Base-by-base conservation (phyloP, 2,888 invertebrate genomes). In the Liodrosophila aerea region DNA sequence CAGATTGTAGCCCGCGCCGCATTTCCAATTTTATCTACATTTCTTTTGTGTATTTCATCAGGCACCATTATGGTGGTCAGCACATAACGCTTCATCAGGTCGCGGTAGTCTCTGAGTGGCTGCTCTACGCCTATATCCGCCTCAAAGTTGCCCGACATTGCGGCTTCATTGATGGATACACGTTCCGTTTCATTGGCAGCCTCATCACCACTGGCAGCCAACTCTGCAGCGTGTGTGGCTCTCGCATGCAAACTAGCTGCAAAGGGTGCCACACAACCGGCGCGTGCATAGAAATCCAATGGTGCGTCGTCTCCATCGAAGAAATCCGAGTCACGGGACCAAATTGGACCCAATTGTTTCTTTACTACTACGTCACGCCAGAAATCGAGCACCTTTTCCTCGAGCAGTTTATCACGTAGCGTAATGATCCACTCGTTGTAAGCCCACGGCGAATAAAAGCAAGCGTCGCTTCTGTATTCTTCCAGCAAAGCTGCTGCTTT, bases 361-460 rank as follows among this genome's bases (percentile, higher is more conserved):
- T 68, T 54, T 0, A 87, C 81, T 22, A 88, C 46, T 0, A 68
- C 61, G 3, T 84, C 59, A 0, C 76, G 64, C 88, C 88, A 88
- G 22, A 89, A 83, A 12, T 82, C 74, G 4, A 82, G 16, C n/a
- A 82, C 60, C 9, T 84, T 47, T 0, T 69, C 53, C 33, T 69
- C 63, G 1, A 88, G 37, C 3, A 87, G 46, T 27, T 80, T 81
- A 11, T 77, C 67, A n/a, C 86, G 85, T 11, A 88, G 43, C 7
- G 53, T 67, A 0, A 74, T 58, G 12, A 88, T 86, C 89, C 89
- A 88, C 11, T 86, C 81, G 27, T 88, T 88, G 49, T 88, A 88
- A 2, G 71, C 58, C 68, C 71, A 85, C 0, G 90, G 88, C 2
- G 68, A 75, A 46, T 76, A 77, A 41, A 83, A 86, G 51, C 87